These are phyloP conservation scores for Probosciger aterrimus DNA, from an alignment of 2,113 vertebrate species.

Conservation along the genomic window DNA sequence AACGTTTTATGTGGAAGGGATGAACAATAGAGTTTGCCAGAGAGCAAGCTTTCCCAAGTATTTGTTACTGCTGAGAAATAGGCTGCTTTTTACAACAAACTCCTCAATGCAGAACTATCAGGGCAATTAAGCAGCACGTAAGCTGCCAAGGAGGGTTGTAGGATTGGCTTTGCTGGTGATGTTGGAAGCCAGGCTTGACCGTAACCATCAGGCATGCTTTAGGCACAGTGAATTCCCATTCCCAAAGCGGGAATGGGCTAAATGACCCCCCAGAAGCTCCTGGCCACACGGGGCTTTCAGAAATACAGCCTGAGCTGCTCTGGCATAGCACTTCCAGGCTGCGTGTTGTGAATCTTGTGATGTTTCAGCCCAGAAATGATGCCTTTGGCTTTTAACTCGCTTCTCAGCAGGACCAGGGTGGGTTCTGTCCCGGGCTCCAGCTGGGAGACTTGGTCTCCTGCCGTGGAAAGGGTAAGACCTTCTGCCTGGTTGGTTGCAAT, in stretches of 20 bases:
- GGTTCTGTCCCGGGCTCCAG: constrained; percentile 8
- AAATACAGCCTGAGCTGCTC: not conserved
- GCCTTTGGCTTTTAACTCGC: not conserved
- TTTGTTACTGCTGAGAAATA: constrained; percentile 49
- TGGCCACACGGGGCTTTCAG: not conserved
- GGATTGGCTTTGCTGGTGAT: not conserved
- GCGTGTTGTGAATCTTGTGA: not conserved
- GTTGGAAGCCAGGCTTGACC: not conserved
- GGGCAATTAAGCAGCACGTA: not conserved
- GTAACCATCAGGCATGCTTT: not conserved
- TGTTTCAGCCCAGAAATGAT: not conserved
- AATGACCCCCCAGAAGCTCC: not conserved
- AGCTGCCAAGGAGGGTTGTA: constrained; percentile 16
- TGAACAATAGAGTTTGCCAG: constrained; percentile 54
- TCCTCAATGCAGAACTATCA: constrained; percentile 1
- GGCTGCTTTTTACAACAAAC: constrained; percentile 5
- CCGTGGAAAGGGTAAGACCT: constrained; percentile 13
- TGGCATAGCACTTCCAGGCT: not conserved
- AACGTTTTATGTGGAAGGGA: constrained; percentile 6
- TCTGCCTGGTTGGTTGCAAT: not conserved
- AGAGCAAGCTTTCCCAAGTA: constrained; percentile 34
- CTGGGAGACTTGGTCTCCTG: not conserved
- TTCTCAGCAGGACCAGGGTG: not conserved
- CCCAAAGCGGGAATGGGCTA: not conserved
- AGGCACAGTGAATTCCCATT: not conserved